A percentile compares a stretch with the other conserved stretches of the same genome.
Evolutionary conservation across 2,888 invertebrate species (phyloP).

Genomic region (Balanococcus diminutus): DNA sequence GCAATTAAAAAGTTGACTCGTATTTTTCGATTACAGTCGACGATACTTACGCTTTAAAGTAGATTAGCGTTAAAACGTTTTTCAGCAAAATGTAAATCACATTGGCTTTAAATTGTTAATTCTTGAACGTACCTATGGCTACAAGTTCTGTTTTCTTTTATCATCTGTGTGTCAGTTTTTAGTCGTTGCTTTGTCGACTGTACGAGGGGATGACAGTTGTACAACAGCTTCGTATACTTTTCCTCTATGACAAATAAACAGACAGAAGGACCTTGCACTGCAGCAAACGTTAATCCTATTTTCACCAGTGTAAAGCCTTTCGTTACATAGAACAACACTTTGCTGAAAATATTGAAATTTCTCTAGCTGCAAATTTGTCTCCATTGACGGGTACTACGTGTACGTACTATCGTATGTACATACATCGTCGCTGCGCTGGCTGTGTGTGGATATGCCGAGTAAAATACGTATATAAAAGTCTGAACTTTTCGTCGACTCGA

Average conservation of each 20-base stretch:
- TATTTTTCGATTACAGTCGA: neutral
- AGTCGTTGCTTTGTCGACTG: neutral
- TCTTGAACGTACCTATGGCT: neutral
- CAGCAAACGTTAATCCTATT: neutral
- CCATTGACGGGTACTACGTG: neutral
- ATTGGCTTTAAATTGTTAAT: neutral
- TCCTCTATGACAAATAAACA: neutral
- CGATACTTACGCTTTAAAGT: neutral
- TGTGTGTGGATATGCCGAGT: neutral
- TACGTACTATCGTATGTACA: too few relatives aligned
- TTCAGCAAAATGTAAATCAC: neutral
- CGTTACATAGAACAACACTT: constrained; percentile 20
- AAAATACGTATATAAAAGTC: neutral
- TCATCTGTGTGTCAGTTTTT: neutral
- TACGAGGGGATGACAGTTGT: neutral
- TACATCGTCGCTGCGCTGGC: neutral
- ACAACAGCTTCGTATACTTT: neutral
- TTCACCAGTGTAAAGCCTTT: constrained; percentile 17
- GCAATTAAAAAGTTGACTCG: too few relatives aligned
- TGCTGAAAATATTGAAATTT: constrained; percentile 11
- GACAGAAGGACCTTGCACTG: neutral
- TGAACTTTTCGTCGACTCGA: neutral
- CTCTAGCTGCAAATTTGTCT: neutral
- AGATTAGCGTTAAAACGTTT: neutral
- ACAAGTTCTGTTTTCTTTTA: too few relatives aligned